Evolutionary conservation across 2,888 invertebrate species (phyloP).

Genomic region (Tenodera sinensis): DNA sequence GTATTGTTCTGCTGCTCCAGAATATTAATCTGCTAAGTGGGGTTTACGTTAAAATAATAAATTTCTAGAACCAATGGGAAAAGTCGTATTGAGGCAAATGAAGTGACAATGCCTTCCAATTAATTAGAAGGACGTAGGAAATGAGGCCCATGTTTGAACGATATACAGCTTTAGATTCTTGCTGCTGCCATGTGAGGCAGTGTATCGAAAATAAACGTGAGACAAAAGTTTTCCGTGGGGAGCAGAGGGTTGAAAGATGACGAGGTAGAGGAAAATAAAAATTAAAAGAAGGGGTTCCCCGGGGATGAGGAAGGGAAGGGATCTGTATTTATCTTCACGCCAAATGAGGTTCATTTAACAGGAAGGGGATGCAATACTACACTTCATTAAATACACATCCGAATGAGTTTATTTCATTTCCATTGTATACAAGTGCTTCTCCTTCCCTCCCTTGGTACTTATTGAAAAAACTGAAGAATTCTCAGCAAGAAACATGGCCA

Average conservation of each 20-base stretch:
- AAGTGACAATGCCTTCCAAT: no score
- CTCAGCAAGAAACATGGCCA: not conserved
- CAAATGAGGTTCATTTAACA: slow-evolving; percentile 17
- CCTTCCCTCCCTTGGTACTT: not conserved
- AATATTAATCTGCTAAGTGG: no score
- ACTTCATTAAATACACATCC: slow-evolving; percentile 29
- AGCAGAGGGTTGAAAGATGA: not conserved
- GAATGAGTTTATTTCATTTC: slow-evolving; percentile 24
- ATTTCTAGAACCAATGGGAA: no score
- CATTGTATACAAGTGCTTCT: not conserved
- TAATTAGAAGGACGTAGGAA: no score
- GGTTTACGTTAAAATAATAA: no score
- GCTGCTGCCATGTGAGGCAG: not conserved
- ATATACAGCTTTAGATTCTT: not conserved
- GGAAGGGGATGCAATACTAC: not conserved
- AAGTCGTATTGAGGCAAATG: no score
- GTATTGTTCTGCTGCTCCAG: no score
- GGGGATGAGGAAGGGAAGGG: not conserved
- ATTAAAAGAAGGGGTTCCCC: not conserved
- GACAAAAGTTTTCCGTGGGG: not conserved
- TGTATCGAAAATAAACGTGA: not conserved
- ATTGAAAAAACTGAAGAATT: not conserved
- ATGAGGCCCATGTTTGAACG: not conserved
- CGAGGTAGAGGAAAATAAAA: not conserved
- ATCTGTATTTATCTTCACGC: not conserved